Percentiles rank a stretch among this genome's conserved stretches.
Evolutionary conservation across 2,797 vertebrate genomes (phyloP).

Genomic region (Rhinoraja longicauda): DNA sequence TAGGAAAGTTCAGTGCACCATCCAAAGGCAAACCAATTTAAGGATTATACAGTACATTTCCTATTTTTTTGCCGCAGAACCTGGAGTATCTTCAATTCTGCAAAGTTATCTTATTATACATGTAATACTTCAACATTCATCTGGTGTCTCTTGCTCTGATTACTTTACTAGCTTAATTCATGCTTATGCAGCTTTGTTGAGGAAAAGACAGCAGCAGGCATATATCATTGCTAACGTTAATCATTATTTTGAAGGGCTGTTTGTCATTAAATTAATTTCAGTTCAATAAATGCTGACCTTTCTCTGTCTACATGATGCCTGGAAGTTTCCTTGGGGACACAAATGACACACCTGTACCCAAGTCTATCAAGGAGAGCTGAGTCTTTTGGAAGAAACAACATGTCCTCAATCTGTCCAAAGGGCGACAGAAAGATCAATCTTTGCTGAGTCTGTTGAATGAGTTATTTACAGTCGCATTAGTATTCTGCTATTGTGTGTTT

Average conservation of each 20-base stretch:
- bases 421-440: constrained; percentile 74
- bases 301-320: constrained; percentile 56
- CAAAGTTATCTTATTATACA: not conserved
- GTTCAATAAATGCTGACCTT: constrained; percentile 71
- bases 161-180: constrained; percentile 18
- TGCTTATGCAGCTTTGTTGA: not conserved
- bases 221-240: constrained; percentile 44
- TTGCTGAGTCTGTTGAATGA: constrained; percentile 61
- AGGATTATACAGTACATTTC: not conserved
- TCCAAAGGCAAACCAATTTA: not conserved
- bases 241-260: constrained; percentile 58
- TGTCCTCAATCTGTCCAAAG: constrained; percentile 53
- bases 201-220: constrained; percentile 10
- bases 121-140: constrained; percentile 22
- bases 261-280: constrained; percentile 81
- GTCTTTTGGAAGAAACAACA: constrained; percentile 54
- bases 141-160: not conserved
- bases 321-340: constrained; percentile 50
- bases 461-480: constrained; percentile 50
- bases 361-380: constrained; percentile 69
- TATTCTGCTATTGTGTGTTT: constrained; percentile 49
- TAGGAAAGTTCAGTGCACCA: not conserved
- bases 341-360: constrained; percentile 65
- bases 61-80: not conserved
- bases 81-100: not conserved